phyloP scores from a whole-genome alignment of 2,113 vertebrate species.

The Microcebus jonahi region DNA sequence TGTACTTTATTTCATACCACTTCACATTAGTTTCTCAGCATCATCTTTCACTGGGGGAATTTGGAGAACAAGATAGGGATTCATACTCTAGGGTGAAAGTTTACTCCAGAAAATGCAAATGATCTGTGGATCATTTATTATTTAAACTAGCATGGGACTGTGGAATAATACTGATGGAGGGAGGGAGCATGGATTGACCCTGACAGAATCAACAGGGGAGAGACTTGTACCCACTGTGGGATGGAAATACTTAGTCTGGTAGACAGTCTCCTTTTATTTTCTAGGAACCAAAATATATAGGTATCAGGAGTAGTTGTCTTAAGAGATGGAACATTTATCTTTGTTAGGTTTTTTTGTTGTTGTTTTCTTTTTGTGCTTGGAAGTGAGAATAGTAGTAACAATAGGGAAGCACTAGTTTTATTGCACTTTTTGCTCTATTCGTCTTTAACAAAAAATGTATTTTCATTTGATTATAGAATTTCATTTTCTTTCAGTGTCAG shows the following conservation, averaged over 20 bases:
- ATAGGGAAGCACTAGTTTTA: constrained; percentile 41
- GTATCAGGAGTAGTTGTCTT: background rate
- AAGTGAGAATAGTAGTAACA: constrained; percentile 10
- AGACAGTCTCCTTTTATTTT: constrained; percentile 12
- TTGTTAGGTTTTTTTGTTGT: background rate
- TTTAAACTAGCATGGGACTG: background rate
- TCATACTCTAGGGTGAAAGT: constrained; percentile 39
- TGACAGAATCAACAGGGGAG: background rate
- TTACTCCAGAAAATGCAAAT: background rate
- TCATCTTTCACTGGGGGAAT: background rate
- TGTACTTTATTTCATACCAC: background rate
- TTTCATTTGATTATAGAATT: constrained; percentile 42
- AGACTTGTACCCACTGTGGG: background rate
- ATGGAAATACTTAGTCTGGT: background rate
- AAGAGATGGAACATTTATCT: background rate
- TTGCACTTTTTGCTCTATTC: constrained; percentile 24
- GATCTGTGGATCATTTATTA: background rate
- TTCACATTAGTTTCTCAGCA: background rate
- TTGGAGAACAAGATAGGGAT: constrained; percentile 1
- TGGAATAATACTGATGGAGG: background rate
- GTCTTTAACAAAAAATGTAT: constrained; percentile 2
- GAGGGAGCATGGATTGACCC: background rate
- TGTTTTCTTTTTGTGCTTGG: background rate
- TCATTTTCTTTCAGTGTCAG: constrained; percentile 55
- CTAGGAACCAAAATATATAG: background rate